These are phyloP conservation scores for Pseudonaja textilis DNA, from an alignment of 2,113 vertebrate species.

Conservation along the genomic window DNA sequence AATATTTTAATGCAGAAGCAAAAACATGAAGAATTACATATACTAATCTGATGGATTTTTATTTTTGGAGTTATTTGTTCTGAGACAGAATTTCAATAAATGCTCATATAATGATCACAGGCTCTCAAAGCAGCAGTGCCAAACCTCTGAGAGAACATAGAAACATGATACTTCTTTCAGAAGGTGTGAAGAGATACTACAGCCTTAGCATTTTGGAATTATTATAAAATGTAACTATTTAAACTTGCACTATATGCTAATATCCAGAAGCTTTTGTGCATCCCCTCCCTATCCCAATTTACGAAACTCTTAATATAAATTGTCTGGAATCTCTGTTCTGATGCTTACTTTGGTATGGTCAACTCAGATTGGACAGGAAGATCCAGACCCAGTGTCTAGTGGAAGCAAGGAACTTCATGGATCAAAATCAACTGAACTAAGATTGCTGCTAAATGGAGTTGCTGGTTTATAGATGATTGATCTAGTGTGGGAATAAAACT, in stretches of 20 bases:
- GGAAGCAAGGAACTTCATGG: not conserved
- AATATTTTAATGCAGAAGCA: not conserved
- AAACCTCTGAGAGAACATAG: not conserved
- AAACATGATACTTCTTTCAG: not conserved
- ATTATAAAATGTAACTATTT: not conserved
- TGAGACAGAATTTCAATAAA: not conserved
- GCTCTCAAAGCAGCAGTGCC: not conserved
- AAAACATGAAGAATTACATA: not conserved
- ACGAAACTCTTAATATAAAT: not conserved
- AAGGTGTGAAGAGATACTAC: not conserved
- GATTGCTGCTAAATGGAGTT: not conserved
- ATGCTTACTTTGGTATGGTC: not conserved
- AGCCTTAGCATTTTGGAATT: not conserved
- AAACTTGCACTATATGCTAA: not conserved
- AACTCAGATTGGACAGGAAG: not conserved
- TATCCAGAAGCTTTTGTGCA: not conserved
- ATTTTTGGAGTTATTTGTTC: not conserved
- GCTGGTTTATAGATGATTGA: not conserved
- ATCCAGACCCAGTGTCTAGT: not conserved
- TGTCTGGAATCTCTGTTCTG: not conserved
- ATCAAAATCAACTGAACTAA: not conserved
- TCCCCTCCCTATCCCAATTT: not conserved
- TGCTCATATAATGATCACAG: not conserved
- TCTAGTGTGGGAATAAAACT: too few relatives aligned
- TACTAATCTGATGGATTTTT: not conserved